Percentiles rank a stretch among this genome's conserved stretches.
Conservation (phyloP, 2,888 invertebrate genomes). For the Myopa testacea region DNA sequence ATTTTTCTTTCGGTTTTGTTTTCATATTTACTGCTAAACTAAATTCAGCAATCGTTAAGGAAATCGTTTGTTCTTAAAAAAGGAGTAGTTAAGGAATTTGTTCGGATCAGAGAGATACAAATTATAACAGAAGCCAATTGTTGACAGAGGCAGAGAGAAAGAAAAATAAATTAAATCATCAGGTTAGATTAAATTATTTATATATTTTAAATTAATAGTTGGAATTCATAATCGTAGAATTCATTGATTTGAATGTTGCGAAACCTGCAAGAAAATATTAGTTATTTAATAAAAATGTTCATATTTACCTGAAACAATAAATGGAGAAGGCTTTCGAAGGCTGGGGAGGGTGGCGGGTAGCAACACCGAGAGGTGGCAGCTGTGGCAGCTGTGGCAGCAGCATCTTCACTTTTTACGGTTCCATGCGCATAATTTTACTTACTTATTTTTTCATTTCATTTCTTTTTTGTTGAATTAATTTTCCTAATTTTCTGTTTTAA, state of each 20-base stretch:
- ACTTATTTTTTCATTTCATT: conserved; percentile 14
- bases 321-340: background rate
- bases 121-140: conserved; percentile 5
- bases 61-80: background rate
- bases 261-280: conserved; percentile 43
- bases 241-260: background rate
- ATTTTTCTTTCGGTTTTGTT: background rate
- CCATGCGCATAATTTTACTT: conserved; percentile 23
- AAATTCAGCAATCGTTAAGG: background rate
- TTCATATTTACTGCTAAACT: background rate
- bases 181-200: conserved; percentile 23
- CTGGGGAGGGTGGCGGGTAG: background rate
- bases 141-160: background rate
- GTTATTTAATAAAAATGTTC: conserved; percentile 22
- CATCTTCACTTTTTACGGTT: background rate
- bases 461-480: background rate
- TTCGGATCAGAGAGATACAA: background rate
- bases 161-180: conserved; percentile 34
- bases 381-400: conserved; percentile 1
- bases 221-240: background rate
- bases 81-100: background rate
- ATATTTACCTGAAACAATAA: conserved; percentile 41
- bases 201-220: conserved; percentile 10
- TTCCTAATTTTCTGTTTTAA: background rate
- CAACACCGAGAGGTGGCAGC: background rate